Base-by-base conservation (phyloP, 2,888 invertebrate species). In the Polydrusus cervinus region DNA sequence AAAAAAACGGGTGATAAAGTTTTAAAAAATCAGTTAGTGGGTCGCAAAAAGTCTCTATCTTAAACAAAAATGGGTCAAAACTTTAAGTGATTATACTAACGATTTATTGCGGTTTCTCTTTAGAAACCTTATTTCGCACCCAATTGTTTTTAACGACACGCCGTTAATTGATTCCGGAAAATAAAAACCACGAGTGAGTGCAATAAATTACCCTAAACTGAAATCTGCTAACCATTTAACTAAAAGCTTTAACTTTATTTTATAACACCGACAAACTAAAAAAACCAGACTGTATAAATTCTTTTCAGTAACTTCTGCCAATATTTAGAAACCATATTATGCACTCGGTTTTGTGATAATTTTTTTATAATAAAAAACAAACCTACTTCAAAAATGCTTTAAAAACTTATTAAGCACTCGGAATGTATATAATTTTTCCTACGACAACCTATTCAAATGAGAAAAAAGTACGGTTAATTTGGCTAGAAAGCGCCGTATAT, bases 141-240 rank as follows among this genome's bases (percentile, higher is more conserved):
- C 64, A 68, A 69, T 62, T 64, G 74, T 74, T 62, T 74, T 74
- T 69, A 55, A 68, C 66, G 68, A 55, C 72, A 38, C 61, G 43
- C 30, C 9, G 43, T 45, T 74, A 74, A 74, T 74, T 74, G 74
- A 74, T 74, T 74, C 55, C 14, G 40, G 38, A 64, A 64, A 69
- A 74, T 69, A 74, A 62, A 74, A 74, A 43, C 14, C 55, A 53
- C 69, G 69, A 60, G 16, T 38, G 38, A 38, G 57, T 60, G 57
- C 38, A 40, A 60, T 74, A 74, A 74, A 74, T 74, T 68, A 69
- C 47, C 45, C 14, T 69, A 62, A 74, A 74, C 40, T 64, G 47
- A 45, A 20, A 69, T 69, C 57, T 53, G 53, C 25, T 49, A 40
- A 40, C 53, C 38, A 53, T 66, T 51, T n/a, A 11, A 38, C 53